Evolutionary conservation across 1,140 invertebrate genomes (phyloP), one percentile per base, ranked within the genome.

Genomic region (Achroia grisella): DNA sequence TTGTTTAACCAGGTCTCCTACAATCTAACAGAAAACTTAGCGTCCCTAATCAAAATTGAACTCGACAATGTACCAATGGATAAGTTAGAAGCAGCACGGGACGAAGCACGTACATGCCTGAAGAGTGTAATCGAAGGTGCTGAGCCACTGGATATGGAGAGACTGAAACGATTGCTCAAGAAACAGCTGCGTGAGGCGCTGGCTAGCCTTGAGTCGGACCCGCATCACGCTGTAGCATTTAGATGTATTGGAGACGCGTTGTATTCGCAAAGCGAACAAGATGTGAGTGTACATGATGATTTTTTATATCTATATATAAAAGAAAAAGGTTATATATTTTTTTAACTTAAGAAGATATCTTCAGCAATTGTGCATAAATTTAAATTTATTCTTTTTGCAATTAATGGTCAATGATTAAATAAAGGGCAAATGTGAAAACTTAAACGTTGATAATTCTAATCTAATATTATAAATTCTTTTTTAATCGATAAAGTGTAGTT

Each of bases 201-300:
- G 34, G 92, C 90, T 51, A 87, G 89, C 53, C 75, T 94, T 4
- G 95, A 97, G 83, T 92, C 90, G 13, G 88, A 88, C 49, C 94
- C 95, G 1, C 93, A 95, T 66, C 89, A 93, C 45, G 84, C 90
- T 5, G 78, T 96, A 27, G 91, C 94, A 1, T 92, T 90, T 65
- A 89, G 91, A 56, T 88, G 94, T 23, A 94, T 97, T 65, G 92
- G 91, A 0, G 93, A 97, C 74, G 90, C 93, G 56, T 82, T 97
- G 11, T 97, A 95, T 80, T 94, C 95, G 8, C 88, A 91, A 34
- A 89, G 84, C 11, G 88, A 92, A 49, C 78, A 91, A 54, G 93
- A 95, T 80, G 93, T 95, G 82, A 90, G 90, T 87, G 56, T n/a
- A 56, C 45, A 50, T 42, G 50, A 40, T 48, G 0, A 44, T 47